A percentile compares a stretch with the other conserved stretches of the same genome.
Conservation (phyloP, 1,140 invertebrate species). For the Pogonus chalceus region DNA sequence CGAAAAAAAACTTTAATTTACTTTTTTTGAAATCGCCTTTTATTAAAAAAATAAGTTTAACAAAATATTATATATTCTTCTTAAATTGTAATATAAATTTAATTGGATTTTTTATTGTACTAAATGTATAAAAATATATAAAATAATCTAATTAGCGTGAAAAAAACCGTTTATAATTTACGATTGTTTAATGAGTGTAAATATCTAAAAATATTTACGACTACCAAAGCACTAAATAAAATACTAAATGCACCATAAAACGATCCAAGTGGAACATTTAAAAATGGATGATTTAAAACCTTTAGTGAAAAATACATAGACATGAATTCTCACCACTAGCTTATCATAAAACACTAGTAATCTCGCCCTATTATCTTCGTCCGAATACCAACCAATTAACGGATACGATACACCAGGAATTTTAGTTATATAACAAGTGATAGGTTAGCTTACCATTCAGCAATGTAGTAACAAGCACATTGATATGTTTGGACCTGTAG, state of each 20-base stretch:
- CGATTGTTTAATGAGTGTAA: not conserved
- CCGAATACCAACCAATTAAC: not conserved
- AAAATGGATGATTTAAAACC: not conserved
- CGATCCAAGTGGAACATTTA: not conserved
- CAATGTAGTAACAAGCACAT: not conserved
- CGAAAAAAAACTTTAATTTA: no score
- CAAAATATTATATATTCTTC: no score
- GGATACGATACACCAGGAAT: not conserved
- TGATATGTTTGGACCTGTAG: not conserved
- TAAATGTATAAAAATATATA: no score
- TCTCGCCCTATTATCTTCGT: not conserved
- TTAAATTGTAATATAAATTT: no score
- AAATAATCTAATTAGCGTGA: no score
- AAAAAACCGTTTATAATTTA: not conserved
- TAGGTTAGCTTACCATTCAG: not conserved
- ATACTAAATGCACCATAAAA: no score
- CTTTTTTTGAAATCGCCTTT: no score
- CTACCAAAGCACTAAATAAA: not conserved
- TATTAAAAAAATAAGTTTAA: no score
- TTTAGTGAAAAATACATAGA: not conserved
- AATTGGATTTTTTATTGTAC: no score
- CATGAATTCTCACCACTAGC: not conserved
- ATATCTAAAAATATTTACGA: constrained; percentile 2
- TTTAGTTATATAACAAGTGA: not conserved
- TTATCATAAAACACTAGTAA: constrained; percentile 6